Evolutionary conservation across 2,888 invertebrate genomes (phyloP), one percentile per base, ranked within the genome.

Genomic region (Torymus aiolomorphi): DNA sequence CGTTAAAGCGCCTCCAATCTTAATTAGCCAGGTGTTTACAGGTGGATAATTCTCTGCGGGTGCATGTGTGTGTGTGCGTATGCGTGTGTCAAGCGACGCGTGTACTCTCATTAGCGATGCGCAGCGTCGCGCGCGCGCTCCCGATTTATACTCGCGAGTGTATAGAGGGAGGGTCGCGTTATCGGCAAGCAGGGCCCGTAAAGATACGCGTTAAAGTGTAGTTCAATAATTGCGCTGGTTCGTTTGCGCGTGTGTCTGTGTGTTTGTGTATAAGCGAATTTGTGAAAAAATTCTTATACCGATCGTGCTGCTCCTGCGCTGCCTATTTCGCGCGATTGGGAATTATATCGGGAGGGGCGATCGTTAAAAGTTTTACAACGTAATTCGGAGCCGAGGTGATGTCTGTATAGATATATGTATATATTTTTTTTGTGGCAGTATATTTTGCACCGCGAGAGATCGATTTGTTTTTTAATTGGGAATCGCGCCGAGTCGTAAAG

Each of bases 1-100:
- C 87, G 86, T 89, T 89, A 88, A 89, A 89, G 89, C 88, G 89
- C 31, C 88, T 89, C 88, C 89, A 88, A 89, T 90, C 89, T 90
- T 89, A 90, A 90, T 90, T 90, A 89, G 89, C 87, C 89, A 89
- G 89, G 89, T 90, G 89, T 90, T 89, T 88, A 88, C 87, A 87
- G 87, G 86, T 85, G 87, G 86, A 87, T 88, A 86, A 87, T 88
- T 88, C 86, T 85, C 82, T 81, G 83, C 84, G 83, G 42, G 42
- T 52, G 52, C 69, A 52, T 8, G 63, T 63, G 70, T 31, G 70
- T n/a, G 24, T 69, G 56, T 69, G 66, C n/a, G 31, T 66, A 4
- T 31, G 73, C 59, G 66, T 66, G 54, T 31, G 14, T 59, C 57
- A 59, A 72, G 12, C 51, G 51, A 13, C 42, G 18, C 42, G 20